phyloP scores from a whole-genome alignment of 2,888 invertebrate species.

The Agrochola lychnidis region DNA sequence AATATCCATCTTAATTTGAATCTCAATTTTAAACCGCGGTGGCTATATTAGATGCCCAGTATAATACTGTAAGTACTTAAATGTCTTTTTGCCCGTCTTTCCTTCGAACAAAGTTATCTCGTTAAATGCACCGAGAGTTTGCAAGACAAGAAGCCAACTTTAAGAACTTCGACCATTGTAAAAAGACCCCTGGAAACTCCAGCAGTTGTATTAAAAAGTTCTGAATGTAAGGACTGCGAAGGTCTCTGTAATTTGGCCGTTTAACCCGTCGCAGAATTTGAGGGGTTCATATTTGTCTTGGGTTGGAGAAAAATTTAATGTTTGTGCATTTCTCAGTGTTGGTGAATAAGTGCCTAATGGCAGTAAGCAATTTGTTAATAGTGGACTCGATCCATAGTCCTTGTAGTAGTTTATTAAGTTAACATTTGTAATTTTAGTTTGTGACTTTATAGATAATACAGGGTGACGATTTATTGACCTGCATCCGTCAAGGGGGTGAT shows the following conservation, averaged over 20 bases:
- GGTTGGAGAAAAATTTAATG: slow-evolving; percentile 30
- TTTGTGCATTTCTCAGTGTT: slow-evolving; percentile 27
- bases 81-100: slow-evolving; percentile 76
- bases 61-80: slow-evolving; percentile 54
- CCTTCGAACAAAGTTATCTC: slow-evolving; percentile 84
- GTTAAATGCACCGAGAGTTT: slow-evolving; percentile 86
- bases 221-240: slow-evolving; percentile 22
- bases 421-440: neutral
- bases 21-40: slow-evolving; percentile 40
- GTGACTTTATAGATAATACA: neutral
- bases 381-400: neutral
- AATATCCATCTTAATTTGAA: slow-evolving; percentile 49
- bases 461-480: too few species aligned
- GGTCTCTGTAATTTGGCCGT: slow-evolving; percentile 68
- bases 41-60: slow-evolving; percentile 48
- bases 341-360: slow-evolving; percentile 27
- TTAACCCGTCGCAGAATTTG: slow-evolving; percentile 53
- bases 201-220: slow-evolving; percentile 41
- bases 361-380: slow-evolving; percentile 17
- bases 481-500: too few species aligned
- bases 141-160: slow-evolving; percentile 78
- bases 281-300: slow-evolving; percentile 61
- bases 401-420: neutral
- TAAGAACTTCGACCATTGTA: slow-evolving; percentile 67
- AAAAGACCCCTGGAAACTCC: slow-evolving; percentile 62